phyloP scores from a whole-genome alignment of 1,140 invertebrate species.

The Aphaenogaster rudis region DNA sequence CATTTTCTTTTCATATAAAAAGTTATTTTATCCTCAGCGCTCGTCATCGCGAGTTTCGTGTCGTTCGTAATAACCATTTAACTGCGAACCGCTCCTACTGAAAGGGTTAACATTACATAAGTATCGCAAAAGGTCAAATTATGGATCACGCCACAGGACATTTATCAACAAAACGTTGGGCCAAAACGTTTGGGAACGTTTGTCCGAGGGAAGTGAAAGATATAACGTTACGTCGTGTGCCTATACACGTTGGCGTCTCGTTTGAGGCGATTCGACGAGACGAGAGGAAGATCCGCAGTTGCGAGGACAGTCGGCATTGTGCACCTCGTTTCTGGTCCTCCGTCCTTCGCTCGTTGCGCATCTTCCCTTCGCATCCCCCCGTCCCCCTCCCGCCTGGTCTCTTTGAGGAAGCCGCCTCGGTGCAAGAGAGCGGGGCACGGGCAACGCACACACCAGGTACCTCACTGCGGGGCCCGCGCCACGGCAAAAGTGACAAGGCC shows the following conservation, averaged over 20 bases:
- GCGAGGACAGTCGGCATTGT: constrained; percentile 70
- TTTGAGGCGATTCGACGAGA: constrained; percentile 57
- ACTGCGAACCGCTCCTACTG: background rate
- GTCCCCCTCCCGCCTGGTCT: constrained; percentile 44
- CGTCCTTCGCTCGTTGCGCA: background rate
- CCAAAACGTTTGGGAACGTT: background rate
- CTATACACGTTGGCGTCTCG: background rate
- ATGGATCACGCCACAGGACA: background rate
- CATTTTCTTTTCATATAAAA: background rate
- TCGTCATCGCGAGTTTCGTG: background rate
- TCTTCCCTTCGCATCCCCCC: constrained; percentile 42
- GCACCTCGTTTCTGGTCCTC: constrained; percentile 65
- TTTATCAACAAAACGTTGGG: background rate
- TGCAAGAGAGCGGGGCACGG: background rate
- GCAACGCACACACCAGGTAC: constrained; percentile 63
- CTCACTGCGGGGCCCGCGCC: constrained; percentile 60
- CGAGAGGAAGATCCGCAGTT: constrained; percentile 63
- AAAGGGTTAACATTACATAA: background rate
- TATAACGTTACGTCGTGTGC: background rate
- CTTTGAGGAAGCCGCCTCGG: constrained; percentile 79
- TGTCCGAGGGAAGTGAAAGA: background rate
- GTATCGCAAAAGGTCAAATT: background rate
- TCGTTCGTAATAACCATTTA: background rate
- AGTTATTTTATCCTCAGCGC: background rate
- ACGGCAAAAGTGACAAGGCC: constrained; percentile 74